Percentiles rank a stretch among this genome's conserved stretches.
Evolutionary conservation across 2,797 vertebrate genomes (phyloP).

Genomic region (Champsocephalus esox): DNA sequence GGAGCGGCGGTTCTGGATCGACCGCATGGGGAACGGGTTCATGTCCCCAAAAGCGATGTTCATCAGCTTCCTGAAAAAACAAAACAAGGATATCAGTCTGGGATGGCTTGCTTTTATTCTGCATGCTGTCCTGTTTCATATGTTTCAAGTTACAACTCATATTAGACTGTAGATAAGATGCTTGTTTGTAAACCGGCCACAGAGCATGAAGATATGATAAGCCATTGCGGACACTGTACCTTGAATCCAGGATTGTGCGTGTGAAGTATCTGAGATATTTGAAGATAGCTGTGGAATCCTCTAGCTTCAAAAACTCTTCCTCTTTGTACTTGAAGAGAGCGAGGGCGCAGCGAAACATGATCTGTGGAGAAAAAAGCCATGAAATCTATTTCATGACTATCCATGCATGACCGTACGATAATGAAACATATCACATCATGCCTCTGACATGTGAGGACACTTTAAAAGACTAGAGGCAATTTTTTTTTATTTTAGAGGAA

Average conservation of each 20-base stretch:
- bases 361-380: constrained; percentile 79
- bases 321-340: constrained; percentile 98
- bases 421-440: not conserved
- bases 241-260: constrained; percentile 91
- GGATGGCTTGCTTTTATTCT: not conserved
- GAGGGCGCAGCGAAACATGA: constrained; percentile 95
- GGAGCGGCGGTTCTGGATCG: constrained; percentile 93
- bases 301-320: constrained; percentile 94
- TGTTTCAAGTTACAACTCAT: not conserved
- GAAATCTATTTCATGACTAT: constrained; percentile 15
- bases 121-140: not conserved
- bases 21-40: constrained; percentile 96
- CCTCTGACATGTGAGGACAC: not conserved
- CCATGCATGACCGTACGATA: not conserved
- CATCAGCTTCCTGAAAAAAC: constrained; percentile 90
- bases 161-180: not conserved
- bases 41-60: constrained; percentile 94
- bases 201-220: not conserved
- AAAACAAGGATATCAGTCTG: not conserved
- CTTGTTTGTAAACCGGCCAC: not conserved
- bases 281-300: constrained; percentile 94
- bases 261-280: constrained; percentile 97
- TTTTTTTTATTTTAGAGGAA: not conserved
- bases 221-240: constrained; percentile 77
- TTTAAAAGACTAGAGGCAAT: not conserved